phyloP scores from a whole-genome alignment of 2,888 invertebrate genomes.

The Mylabris sibirica region DNA sequence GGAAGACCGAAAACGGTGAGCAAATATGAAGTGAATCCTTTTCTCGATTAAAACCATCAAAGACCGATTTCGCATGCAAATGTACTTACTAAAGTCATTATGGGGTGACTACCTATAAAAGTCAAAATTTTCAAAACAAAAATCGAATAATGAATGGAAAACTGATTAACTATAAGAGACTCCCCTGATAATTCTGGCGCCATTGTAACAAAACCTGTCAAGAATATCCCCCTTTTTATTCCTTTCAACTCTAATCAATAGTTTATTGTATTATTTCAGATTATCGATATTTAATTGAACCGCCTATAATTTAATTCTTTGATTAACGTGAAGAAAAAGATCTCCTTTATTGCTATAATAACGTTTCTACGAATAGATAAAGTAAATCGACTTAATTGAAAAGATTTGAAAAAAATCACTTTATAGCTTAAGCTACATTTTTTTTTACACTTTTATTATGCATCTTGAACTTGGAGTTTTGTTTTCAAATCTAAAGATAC shows the following conservation, averaged over 20 bases:
- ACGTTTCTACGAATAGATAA: background rate
- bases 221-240: background rate
- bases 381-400: background rate
- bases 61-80: background rate
- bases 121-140: background rate
- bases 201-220: background rate
- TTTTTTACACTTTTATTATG: background rate
- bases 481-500: too few relatives aligned
- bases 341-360: background rate
- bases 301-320: background rate
- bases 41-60: too few relatives aligned
- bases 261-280: background rate
- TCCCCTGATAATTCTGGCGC: background rate
- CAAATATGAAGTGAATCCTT: background rate
- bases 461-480: too few relatives aligned
- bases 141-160: too few relatives aligned
- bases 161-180: too few relatives aligned
- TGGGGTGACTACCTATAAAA: background rate
- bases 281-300: conserved; percentile 1
- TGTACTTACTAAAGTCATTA: background rate
- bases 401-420: background rate
- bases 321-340: background rate
- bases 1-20: background rate
- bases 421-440: background rate
- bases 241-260: background rate